phyloP scores from a whole-genome alignment of 2,113 vertebrate genomes.

The Eudyptes chrysolophus region DNA sequence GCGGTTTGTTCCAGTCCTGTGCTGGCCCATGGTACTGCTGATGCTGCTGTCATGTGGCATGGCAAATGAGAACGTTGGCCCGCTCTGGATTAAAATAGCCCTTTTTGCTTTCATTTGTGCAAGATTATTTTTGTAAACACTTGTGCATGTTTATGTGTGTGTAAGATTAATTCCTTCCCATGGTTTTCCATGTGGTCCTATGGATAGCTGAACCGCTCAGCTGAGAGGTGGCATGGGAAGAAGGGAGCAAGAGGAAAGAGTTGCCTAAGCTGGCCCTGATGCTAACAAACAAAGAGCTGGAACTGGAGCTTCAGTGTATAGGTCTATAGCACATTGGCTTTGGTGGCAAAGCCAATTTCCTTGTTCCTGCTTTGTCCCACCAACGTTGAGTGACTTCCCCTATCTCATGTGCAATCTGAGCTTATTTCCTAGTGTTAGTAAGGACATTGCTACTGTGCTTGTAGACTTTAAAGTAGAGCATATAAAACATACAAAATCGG shows the following conservation, averaged over 20 bases:
- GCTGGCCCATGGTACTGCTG: not conserved
- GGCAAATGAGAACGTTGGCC: not conserved
- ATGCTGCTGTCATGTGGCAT: not conserved
- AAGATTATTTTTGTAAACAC: not conserved
- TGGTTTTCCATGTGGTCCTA: not conserved
- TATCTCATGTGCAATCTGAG: accelerated
- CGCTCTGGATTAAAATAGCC: not conserved
- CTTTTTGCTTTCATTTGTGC: not conserved
- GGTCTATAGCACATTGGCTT: not conserved
- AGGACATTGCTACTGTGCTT: not conserved
- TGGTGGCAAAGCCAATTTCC: not conserved
- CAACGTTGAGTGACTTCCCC: not conserved
- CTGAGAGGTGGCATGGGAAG: not conserved
- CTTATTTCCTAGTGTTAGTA: not conserved
- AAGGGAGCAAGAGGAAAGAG: not conserved
- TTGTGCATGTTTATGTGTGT: not conserved
- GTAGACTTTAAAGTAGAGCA: not conserved
- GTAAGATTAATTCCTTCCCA: not conserved
- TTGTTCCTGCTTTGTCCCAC: not conserved
- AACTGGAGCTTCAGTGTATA: not conserved
- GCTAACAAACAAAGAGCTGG: not conserved
- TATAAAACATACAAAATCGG: not conserved
- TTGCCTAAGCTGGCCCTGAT: not conserved
- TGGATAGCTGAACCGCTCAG: not conserved
- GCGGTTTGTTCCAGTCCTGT: not conserved